Conservation (phyloP, 2,113 vertebrate genomes). For the Zingel zingel region DNA sequence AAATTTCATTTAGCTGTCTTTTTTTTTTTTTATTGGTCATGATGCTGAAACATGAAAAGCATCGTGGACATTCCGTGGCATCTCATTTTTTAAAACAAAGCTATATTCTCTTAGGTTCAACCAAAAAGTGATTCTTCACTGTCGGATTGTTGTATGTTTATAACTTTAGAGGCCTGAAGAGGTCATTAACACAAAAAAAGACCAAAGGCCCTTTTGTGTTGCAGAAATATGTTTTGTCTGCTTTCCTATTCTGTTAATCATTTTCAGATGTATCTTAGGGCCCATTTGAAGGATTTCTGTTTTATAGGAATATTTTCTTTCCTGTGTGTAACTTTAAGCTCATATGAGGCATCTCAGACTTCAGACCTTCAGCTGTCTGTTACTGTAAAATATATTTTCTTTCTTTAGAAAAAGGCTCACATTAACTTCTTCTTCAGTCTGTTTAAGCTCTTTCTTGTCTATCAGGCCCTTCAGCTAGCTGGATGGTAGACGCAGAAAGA, state of each 20-base stretch:
- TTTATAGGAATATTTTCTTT: background rate
- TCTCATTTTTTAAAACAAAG: background rate
- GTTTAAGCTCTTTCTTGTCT: constrained; percentile 17
- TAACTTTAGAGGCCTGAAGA: background rate
- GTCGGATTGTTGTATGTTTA: background rate
- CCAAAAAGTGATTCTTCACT: background rate
- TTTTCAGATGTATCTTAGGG: background rate
- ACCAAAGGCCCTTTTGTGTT: background rate
- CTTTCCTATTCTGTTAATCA: background rate
- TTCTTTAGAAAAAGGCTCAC: background rate
- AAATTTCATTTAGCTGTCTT: too few species aligned
- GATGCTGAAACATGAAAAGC: background rate
- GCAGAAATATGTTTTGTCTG: background rate
- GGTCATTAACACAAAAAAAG: background rate
- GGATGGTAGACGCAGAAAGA: constrained; percentile 49
- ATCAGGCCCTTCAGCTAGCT: constrained; percentile 45
- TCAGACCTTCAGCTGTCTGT: background rate
- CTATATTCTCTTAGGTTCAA: background rate
- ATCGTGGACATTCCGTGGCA: background rate
- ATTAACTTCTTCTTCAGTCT: constrained; percentile 23
- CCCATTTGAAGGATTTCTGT: background rate
- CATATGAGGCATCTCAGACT: background rate
- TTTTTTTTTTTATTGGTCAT: background rate
- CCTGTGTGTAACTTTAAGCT: background rate
- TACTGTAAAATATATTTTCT: background rate